Percentiles rank a stretch among this genome's conserved stretches.
phyloP scores from a whole-genome alignment of 2,888 invertebrate genomes.

The Hartigia nigra region DNA sequence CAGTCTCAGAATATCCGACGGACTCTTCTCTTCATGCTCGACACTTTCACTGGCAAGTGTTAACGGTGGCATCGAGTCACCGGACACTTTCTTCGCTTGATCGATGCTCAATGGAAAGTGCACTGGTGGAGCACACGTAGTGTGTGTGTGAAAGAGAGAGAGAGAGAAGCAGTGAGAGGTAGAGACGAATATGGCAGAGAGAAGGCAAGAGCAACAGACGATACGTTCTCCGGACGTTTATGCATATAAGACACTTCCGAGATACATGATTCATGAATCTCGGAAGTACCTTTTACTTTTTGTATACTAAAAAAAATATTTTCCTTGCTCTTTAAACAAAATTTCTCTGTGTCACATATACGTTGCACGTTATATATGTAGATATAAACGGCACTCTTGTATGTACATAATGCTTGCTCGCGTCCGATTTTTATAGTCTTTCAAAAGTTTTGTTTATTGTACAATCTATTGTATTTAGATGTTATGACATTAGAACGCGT shows the following conservation, averaged over 20 bases:
- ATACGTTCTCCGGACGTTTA: no score
- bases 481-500: background rate
- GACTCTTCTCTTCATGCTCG: slow-evolving; percentile 19
- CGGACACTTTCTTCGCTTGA: slow-evolving; percentile 65
- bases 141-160: no score
- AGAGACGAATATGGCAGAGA: background rate
- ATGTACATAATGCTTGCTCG: background rate
- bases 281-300: no score
- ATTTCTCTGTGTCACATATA: background rate
- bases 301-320: background rate
- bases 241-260: no score
- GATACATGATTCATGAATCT: no score
- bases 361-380: background rate
- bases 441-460: background rate
- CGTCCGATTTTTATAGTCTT: background rate
- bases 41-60: slow-evolving; percentile 62
- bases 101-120: slow-evolving; percentile 62
- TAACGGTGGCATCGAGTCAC: slow-evolving; percentile 47
- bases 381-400: no score
- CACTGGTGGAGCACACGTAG: slow-evolving; percentile 5
- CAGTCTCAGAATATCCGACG: background rate
- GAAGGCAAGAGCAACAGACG: no score
- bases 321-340: background rate
- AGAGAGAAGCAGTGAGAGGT: background rate
- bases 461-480: background rate